These are phyloP conservation scores for Lates japonicus DNA, from an alignment of 2,797 vertebrate species.

Conservation along the genomic window DNA sequence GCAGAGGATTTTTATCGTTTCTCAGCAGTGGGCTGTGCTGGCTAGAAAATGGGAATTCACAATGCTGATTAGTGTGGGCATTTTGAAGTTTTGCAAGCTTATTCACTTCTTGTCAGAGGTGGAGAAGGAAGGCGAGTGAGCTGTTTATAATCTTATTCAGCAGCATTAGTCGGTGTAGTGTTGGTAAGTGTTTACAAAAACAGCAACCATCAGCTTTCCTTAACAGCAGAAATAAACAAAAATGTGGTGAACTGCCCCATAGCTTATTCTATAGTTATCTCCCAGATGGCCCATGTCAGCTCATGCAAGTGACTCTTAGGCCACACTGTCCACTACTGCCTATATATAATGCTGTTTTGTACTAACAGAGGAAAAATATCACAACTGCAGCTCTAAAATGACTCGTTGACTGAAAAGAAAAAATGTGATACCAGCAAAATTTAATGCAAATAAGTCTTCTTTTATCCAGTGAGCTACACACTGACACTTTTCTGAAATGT, in stretches of 20 bases:
- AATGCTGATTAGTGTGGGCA: conserved; percentile 68
- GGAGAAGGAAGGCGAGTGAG: conserved; percentile 58
- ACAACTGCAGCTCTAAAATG: conserved; percentile 15
- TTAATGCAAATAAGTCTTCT: neutral
- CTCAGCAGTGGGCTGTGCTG: conserved; percentile 65
- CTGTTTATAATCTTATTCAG: conserved; percentile 76
- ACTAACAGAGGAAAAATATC: conserved; percentile 13
- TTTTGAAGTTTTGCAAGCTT: conserved; percentile 67
- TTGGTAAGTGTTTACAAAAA: conserved; percentile 75
- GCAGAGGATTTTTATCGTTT: conserved; percentile 64
- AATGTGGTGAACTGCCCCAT: conserved; percentile 59
- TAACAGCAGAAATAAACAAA: conserved; percentile 65
- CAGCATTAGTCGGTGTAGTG: conserved; percentile 61
- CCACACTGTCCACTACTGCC: conserved; percentile 41
- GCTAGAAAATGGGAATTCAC: conserved; percentile 58
- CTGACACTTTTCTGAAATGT: neutral
- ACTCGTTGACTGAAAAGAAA: neutral
- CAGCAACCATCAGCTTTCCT: conserved; percentile 73
- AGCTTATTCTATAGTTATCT: conserved; percentile 69
- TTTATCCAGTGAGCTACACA: neutral
- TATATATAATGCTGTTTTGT: conserved; percentile 48
- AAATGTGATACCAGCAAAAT: neutral
- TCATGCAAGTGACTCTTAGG: conserved; percentile 69
- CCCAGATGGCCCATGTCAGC: conserved; percentile 75
- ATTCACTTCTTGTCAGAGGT: conserved; percentile 64